Base-by-base conservation (phyloP, 2,113 vertebrate genomes). In the Psittacula cyanocephala region DNA sequence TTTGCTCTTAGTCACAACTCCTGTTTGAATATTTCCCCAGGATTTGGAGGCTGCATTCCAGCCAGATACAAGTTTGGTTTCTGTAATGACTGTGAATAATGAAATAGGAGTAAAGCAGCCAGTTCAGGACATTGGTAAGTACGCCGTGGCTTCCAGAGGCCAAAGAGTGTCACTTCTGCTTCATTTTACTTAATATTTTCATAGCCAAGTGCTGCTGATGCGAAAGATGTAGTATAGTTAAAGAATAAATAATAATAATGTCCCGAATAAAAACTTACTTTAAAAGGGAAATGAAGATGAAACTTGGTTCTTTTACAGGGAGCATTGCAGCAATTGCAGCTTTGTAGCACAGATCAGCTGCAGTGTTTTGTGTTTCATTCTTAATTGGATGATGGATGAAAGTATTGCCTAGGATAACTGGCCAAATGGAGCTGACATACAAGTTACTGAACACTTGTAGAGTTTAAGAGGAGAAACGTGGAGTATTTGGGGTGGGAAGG, bases 31-130 rank as follows among this genome's bases (percentile, higher is more conserved):
- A 17, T 96, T 94, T 74, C 63, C 55, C 86, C 95, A 99, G 99
- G 97, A 99, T 57, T 72, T 99, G 89, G 98, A 99, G 96, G 97
- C 98, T 95, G 98, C 98, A 0, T 98, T 99, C 71, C 97, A 98
- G 84, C 98, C 98, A 1, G 99, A 99, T 78, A 99, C 99, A 29
- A 98, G 98, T 92, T 93, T 99, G 95, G 98, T 99, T 81, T 99
- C 99, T 3, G 93, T 99, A 70, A 99, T 99, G 99, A 98, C 98
- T 18, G 96, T 99, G 87, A 99, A 99, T 96, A 99, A 99, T 76
- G 99, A 99, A 97, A 99, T 99, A 84, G 99, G 99, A 93, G 99
- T 99, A 59, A 98, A 97, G 52, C 99, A 99, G 89, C 99, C 99
- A 24, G 95, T 99, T 88, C 59, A 68, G 20, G 99, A 99, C 53